A percentile compares a stretch with the other conserved stretches of the same genome.
Evolutionary conservation across 64 coral and sea anemone species (phyloP).

Genomic region (Montipora capricornis): DNA sequence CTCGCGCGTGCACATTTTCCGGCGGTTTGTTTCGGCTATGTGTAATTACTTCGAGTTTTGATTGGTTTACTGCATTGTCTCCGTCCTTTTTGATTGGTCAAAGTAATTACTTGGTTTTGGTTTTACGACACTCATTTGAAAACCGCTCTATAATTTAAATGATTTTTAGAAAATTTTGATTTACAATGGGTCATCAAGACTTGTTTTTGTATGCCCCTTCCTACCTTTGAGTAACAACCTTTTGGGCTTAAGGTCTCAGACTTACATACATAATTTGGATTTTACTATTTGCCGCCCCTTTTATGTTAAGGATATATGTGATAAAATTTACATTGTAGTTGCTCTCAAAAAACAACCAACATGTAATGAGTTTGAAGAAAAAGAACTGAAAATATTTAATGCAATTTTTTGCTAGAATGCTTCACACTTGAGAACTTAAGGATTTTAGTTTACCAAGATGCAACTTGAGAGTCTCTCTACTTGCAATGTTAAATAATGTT

Average conservation of each 20-base stretch:
- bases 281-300: slow-evolving; percentile 1
- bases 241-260: neutral
- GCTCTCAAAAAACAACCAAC: neutral
- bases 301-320: neutral
- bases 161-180: neutral
- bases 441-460: neutral
- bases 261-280: neutral
- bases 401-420: neutral
- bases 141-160: neutral
- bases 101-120: too few species aligned
- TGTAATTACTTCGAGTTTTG: too few species aligned
- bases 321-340: neutral
- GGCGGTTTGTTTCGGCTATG: too few species aligned
- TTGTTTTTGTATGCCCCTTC: neutral
- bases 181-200: neutral
- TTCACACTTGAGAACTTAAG: neutral
- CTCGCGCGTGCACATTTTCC: too few species aligned
- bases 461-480: neutral
- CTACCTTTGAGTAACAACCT: slow-evolving; percentile 13
- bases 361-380: neutral
- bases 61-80: too few species aligned
- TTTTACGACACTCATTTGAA: too few species aligned
- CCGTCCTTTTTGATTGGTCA: too few species aligned
- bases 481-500: neutral
- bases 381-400: neutral